Evolutionary conservation across 2,888 invertebrate species (phyloP), one percentile per base, ranked within the genome.

Genomic region (Caradrina clavipalpis): DNA sequence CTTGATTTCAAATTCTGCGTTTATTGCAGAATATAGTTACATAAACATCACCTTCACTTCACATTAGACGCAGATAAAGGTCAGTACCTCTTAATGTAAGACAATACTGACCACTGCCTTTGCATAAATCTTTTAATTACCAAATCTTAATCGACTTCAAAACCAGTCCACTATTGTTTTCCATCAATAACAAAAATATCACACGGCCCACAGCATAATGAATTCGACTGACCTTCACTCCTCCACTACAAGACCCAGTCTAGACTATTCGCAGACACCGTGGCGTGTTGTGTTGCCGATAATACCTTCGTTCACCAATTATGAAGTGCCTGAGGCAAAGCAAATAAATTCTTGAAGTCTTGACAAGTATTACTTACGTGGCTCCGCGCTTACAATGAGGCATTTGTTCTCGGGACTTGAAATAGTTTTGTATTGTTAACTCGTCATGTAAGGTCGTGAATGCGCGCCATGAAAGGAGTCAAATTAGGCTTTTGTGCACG

Each of bases 321-420:
- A 76, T 53, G n/a, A 61, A 61, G 26, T 13, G 62, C 69, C 56
- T 53, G 13, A 53, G 26, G 59, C 69, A 68, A 68, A 53, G 42
- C 26, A 60, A 68, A 66, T 58, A 61, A 47, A 50, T 35, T 54
- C 22, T 15, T 65, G 31, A 74, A 75, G 17, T 45, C 62, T 53
- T 76, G 69, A 76, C 69, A 76, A 80, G 69, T 80, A 80, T 76
- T 76, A 56, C 62, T 75, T 45, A 47, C 76, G 10, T 42, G 55
- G 58, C 35, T 74, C 68, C 68, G 80, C 59, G 31, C 26, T 53
- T 47, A 68, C 76, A 76, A 69, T 69, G 68, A 39, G 50, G n/a
- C 10, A 45, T 39, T 80, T 74, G 75, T 79, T 74, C 54, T 69
- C 21, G 6, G 21, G 42, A 57, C 35, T 54, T 65, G 62, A 62